phyloP scores from a whole-genome alignment of 2,113 vertebrate genomes.

The Setophaga kirtlandii region DNA sequence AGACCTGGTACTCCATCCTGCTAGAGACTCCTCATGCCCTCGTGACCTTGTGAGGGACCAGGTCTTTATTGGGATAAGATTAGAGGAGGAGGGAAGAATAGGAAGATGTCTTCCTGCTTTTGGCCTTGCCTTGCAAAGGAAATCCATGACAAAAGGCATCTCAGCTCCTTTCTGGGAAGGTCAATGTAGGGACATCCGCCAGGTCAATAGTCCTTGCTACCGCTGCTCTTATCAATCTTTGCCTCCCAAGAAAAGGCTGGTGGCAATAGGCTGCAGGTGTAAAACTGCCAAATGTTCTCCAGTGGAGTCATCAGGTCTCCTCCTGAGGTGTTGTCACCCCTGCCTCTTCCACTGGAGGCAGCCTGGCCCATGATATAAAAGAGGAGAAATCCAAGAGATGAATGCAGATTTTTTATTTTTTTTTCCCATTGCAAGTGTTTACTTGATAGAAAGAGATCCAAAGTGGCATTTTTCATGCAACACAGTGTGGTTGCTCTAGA shows the following conservation, averaged over 20 bases:
- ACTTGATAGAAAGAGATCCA: fast-evolving
- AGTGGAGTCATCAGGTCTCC: not conserved
- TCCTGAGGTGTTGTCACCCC: not conserved
- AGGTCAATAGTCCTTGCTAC: not conserved
- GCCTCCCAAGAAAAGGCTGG: not conserved
- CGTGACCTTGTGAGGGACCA: not conserved
- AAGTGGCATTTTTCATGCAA: not conserved
- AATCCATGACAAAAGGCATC: not conserved
- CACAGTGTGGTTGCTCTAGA: not conserved
- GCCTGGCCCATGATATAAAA: not conserved
- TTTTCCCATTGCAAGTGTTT: not conserved
- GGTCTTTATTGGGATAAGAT: not conserved
- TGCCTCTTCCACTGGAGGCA: not conserved
- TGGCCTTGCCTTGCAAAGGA: not conserved
- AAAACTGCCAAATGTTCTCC: not conserved
- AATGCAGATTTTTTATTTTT: not conserved
- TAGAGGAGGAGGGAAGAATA: not conserved
- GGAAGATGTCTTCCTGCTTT: not conserved
- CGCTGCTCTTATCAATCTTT: not conserved
- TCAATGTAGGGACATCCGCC: not conserved
- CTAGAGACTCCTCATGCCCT: not conserved
- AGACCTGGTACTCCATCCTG: not conserved
- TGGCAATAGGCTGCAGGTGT: not conserved
- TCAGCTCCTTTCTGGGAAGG: not conserved
- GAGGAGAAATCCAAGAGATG: not conserved